Percentiles rank a stretch among this genome's conserved stretches.
phyloP scores from a whole-genome alignment of 2,797 vertebrate species.

The Girardinus metallicus region DNA sequence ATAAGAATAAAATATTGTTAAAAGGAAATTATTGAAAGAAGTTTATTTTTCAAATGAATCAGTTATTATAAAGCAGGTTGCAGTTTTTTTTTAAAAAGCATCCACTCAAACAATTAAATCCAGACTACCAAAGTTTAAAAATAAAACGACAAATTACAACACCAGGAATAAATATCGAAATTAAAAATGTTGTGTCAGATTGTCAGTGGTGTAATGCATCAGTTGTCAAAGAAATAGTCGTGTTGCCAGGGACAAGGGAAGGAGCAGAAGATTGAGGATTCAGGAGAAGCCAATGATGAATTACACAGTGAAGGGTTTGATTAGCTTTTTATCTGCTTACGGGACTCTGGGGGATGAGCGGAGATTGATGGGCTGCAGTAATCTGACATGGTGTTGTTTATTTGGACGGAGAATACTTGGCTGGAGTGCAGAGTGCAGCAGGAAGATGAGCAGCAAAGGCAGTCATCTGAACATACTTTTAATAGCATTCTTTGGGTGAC shows the following conservation, averaged over 20 bases:
- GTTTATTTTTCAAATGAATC: background rate
- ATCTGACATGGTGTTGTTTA: slow-evolving; percentile 65
- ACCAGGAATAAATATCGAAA: slow-evolving; percentile 8
- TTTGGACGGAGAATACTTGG: slow-evolving; percentile 53
- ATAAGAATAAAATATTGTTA: background rate
- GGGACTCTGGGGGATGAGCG: slow-evolving; percentile 56
- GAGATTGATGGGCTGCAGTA: slow-evolving; percentile 66
- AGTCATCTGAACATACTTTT: slow-evolving; percentile 33
- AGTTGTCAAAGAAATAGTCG: slow-evolving; percentile 50
- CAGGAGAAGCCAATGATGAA: slow-evolving; percentile 68
- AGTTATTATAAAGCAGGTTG: too few relatives aligned
- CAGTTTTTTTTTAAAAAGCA: background rate
- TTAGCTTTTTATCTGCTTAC: slow-evolving; percentile 79
- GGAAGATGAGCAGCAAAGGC: slow-evolving; percentile 45
- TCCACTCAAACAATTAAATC: background rate
- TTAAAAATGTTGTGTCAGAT: slow-evolving; percentile 49
- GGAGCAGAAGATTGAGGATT: slow-evolving; percentile 47
- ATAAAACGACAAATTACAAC: background rate
- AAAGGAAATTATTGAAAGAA: background rate
- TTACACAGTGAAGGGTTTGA: slow-evolving; percentile 69
- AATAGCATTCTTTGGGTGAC: slow-evolving; percentile 28
- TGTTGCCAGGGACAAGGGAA: slow-evolving; percentile 38
- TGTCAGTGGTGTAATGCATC: slow-evolving; percentile 26
- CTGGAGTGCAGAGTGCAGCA: slow-evolving; percentile 35
- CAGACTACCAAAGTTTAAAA: background rate